Base-by-base conservation (phyloP, 2,888 invertebrate species). In the Phyllotreta striolata region DNA sequence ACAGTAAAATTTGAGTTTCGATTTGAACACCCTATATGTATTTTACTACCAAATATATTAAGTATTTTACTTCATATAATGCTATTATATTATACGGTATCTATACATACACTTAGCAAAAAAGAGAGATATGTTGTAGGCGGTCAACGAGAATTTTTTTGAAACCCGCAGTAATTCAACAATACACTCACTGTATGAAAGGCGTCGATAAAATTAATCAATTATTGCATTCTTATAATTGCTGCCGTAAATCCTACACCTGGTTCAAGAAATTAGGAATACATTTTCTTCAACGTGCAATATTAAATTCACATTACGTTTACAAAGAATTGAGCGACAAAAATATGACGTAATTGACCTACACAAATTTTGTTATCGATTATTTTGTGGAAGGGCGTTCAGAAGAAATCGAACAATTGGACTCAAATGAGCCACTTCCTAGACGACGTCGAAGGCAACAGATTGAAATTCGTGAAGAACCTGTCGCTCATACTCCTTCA, bases 161-260 rank as follows among this genome's bases (percentile, higher is more conserved):
- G 10, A 49, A 49, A 49, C 49, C 49, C 49, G 34, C 49, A 49
- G 5, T 24, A 13, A 49, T 49, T 49, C 49, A 49, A 49, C 3
- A 46, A 46, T 46, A 12, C 46, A 46, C 47, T 47, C 47, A 12
- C 1, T 47, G 24, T 47, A 47, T 24, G 49, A 24, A 37, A 24
- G 49, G 49, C 49, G 49, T 49, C 49, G 49, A 49, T 24, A 49
- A 46, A 46, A 46, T 46, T 3, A 13, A 46, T 46, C 46, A 46
- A 46, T 46, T 46, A 46, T 46, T 46, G 46, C 46, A 46, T 46
- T n/a, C 46, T 12, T 12, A 46, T 8, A 46, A 46, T 46, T 46
- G 46, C 13, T 46, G 46, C 9, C 46, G 46, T 46, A 46, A 46
- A 46, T 46, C 46, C 2, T 46, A 46, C 46, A 46, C 9, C 5